A percentile compares a stretch with the other conserved stretches of the same genome.
phyloP scores from a whole-genome alignment of 2,113 vertebrate species.

The Lycocorax pyrrhopterus region DNA sequence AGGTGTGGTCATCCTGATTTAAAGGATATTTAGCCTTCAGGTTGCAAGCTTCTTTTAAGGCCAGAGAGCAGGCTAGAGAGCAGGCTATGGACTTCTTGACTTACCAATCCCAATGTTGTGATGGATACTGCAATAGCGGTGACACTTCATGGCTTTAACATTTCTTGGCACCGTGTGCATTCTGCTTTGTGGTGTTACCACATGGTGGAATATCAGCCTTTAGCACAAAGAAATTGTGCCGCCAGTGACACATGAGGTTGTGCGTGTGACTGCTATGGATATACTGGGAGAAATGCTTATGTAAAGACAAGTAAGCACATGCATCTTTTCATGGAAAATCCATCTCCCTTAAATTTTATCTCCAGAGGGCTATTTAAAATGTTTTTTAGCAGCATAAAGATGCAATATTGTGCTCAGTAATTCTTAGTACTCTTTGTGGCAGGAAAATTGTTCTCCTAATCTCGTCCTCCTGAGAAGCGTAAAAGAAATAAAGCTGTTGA shows the following conservation, averaged over 20 bases:
- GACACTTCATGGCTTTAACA: background rate
- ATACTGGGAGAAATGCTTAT: background rate
- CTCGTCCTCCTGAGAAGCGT: background rate
- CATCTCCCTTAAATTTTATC: background rate
- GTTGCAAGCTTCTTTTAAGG: background rate
- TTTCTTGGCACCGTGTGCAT: background rate
- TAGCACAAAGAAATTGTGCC: background rate
- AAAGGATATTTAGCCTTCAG: background rate
- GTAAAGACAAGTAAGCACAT: background rate
- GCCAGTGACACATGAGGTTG: accelerated
- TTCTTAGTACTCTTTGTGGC: background rate
- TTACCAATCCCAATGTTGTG: background rate
- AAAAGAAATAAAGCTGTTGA: background rate
- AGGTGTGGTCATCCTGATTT: background rate
- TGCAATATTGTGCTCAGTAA: background rate
- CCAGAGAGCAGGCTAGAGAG: background rate
- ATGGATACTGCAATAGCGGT: background rate
- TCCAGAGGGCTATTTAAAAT: background rate
- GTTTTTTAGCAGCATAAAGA: background rate
- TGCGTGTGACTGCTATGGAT: background rate
- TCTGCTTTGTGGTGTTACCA: background rate
- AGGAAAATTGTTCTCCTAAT: background rate
- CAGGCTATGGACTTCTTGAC: background rate
- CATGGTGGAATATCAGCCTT: background rate
- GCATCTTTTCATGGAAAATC: background rate